Base-by-base conservation (phyloP, 2,888 invertebrate species). In the Acanthacorydalis orientalis region DNA sequence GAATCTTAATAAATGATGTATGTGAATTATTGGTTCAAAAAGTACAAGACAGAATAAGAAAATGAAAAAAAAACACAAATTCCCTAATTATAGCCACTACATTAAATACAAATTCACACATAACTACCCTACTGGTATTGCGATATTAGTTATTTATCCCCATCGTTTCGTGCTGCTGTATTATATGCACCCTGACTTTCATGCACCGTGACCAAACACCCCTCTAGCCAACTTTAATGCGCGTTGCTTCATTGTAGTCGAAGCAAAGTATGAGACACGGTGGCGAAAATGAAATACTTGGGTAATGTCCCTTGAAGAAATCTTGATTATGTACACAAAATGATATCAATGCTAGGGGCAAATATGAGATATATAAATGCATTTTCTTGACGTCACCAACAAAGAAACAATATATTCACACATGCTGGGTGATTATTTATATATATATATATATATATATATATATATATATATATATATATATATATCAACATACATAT, bases 281-380 rank as follows among this genome's bases (percentile, higher is more conserved):
- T 23, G 16, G 37, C n/a, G 11, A 14, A 44, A 44, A 44, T 44
- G 44, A 44, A 46, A 40, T 46, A 46, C 31, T 31, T 40, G 46
- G 32, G 46, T 46, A 46, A 46, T 46, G 46, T 46, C 40, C 40
- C 46, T 46, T 46, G 40, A 46, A 46, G 39, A 40, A 46, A 46
- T 46, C 40, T 32, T 40, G 46, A 46, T 46, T 46, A 46, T 40
- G 31, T 46, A 34, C 34, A 34, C 14, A 23, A 44, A 16, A 23
- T 41, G 16, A 41, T 23, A 31, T 41, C 41, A 41, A 41, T 16
- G 41, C 31, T 23, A 15, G 16, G 16, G n/a, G 11, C n/a, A 31
- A 8, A 16, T 12, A 41, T 15, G 31, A 41, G 41, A 41, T 23
- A 23, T 41, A 23, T 41, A 38, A 38, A 15, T 15, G 38, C 14